These are phyloP conservation scores for Calephelis perditalis DNA, from an alignment of 2,888 invertebrate species.

Conservation along the genomic window DNA sequence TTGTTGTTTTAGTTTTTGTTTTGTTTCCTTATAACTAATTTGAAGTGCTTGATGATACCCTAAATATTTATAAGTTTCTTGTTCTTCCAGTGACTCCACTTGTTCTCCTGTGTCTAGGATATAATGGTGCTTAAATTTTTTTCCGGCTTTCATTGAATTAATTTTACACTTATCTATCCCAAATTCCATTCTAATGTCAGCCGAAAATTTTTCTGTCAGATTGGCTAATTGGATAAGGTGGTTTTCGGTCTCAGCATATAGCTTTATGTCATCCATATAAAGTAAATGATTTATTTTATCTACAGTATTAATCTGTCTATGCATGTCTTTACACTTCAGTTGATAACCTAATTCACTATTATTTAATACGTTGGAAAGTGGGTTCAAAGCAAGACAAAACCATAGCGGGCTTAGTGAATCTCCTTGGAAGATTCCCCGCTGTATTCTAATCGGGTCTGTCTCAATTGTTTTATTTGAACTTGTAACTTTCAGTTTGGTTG, in stretches of 20 bases:
- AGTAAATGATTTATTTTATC: too few relatives aligned
- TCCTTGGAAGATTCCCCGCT: slow-evolving; percentile 28
- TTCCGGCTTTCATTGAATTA: slow-evolving; percentile 19
- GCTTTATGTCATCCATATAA: background rate
- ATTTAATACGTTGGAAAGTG: slow-evolving; percentile 12
- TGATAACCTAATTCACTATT: background rate
- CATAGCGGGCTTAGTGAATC: slow-evolving; percentile 19
- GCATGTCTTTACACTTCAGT: background rate
- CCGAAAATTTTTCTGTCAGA: slow-evolving; percentile 16
- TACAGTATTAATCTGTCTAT: background rate
- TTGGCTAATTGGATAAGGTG: slow-evolving; percentile 13
- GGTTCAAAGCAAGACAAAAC: slow-evolving; percentile 15
- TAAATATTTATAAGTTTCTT: slow-evolving; percentile 21
- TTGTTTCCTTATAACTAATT: too few relatives aligned
- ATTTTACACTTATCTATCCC: slow-evolving; percentile 25
- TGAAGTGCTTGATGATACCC: slow-evolving; percentile 11
- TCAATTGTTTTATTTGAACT: slow-evolving; percentile 8
- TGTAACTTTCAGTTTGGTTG: background rate
- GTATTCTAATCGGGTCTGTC: slow-evolving; percentile 23
- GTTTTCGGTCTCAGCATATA: slow-evolving; percentile 17
- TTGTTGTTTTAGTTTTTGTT: too few relatives aligned
- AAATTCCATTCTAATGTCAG: slow-evolving; percentile 25
- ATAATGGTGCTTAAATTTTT: slow-evolving; percentile 11
- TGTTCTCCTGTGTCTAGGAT: slow-evolving; percentile 15
- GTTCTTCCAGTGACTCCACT: slow-evolving; percentile 19